Base-by-base conservation (phyloP, 1,140 invertebrate species). In the Nymphalis io region DNA sequence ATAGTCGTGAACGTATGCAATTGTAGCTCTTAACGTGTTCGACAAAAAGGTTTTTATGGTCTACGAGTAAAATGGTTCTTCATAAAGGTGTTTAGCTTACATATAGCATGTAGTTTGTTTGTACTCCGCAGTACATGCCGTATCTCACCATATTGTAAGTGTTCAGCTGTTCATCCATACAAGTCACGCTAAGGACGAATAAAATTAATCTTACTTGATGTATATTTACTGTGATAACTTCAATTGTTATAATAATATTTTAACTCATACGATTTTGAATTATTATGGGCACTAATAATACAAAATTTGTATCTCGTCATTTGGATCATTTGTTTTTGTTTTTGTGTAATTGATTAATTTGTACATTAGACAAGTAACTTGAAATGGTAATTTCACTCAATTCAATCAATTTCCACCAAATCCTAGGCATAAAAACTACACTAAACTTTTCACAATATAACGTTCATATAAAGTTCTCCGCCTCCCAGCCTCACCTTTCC, bases 61-160 rank as follows among this genome's bases (percentile, higher is more conserved):
- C 12, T 55, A 8, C 16, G 13, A 6, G 15, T 27, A 16, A 4
- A 10, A 12, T 27, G 13, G 21, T 27, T 23, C 48, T 2, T 51
- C 23, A 27, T 55, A 23, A 55, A n/a, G 51, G n/a, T 55, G 51
- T 55, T 55, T 23, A 21, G 27, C 27, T 55, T 33, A n/a, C 23
- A n/a, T n/a, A n/a, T n/a, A 27, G 51, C 20, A 8, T 55, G 51
- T 55, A 55, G 51, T 13, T 10, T 55, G 51, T 55, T 55, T 55
- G 51, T 55, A 11, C 15, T 15, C 51, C 15, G 20, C 51, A 55
- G 21, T 23, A 55, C 51, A 55, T 55, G 51, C 51, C 23, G 51
- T 55, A 55, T 55, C 51, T 23, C 51, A 27, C 3, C 51, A 55
- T 55, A 21, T 27, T 55, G 51, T 55, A 27, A 55, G 51, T 27